phyloP scores from a whole-genome alignment of 2,888 invertebrate genomes.

The Synanthedon formicaeformis region DNA sequence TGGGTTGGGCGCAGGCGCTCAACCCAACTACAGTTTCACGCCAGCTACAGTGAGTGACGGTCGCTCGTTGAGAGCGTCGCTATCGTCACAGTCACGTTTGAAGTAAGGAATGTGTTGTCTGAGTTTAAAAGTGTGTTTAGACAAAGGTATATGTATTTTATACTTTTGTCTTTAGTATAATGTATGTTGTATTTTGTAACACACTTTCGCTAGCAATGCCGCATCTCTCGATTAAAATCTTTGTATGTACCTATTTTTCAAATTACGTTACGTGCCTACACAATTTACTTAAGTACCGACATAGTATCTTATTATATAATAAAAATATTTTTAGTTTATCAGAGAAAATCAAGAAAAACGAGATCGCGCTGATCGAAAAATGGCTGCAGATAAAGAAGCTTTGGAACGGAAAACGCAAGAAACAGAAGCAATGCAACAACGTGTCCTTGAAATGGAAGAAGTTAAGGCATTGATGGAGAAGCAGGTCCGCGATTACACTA shows the following conservation, averaged over 20 bases:
- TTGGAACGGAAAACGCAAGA: conserved; percentile 59
- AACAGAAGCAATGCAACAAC: conserved; percentile 57
- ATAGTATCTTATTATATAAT: background rate
- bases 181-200: too few species aligned
- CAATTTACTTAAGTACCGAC: background rate
- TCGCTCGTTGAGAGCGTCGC: too few species aligned
- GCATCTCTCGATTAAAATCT: too few species aligned
- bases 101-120: too few species aligned
- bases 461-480: conserved; percentile 68
- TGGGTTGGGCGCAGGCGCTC: too few species aligned
- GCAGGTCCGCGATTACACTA: conserved; percentile 68
- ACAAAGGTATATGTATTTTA: too few species aligned
- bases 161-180: too few species aligned
- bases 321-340: conserved; percentile 53
- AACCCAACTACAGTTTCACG: too few species aligned
- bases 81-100: too few species aligned
- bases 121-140: too few species aligned
- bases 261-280: background rate
- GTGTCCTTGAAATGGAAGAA: conserved; percentile 56
- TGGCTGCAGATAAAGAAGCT: conserved; percentile 63
- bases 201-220: too few species aligned
- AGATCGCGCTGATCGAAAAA: conserved; percentile 71
- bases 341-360: conserved; percentile 75
- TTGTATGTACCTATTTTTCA: background rate
- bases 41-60: too few species aligned